phyloP scores from a whole-genome alignment of 92 coral and sea anemone genomes.

The Actinostola sp. region DNA sequence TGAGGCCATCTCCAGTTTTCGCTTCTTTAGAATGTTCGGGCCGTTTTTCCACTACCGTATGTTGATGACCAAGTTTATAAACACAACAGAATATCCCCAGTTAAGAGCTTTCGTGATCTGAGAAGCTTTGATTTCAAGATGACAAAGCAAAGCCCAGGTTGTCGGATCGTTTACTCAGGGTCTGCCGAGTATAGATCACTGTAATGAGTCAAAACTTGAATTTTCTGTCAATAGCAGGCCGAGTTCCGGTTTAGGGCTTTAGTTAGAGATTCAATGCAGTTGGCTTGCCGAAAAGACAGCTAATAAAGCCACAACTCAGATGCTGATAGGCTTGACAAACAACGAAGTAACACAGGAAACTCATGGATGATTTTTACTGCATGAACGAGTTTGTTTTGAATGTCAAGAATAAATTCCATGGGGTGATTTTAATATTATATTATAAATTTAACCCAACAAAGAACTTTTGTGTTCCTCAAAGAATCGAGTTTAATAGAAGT shows the following conservation, averaged over 20 bases:
- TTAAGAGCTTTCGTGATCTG: background rate
- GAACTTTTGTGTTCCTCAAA: too few relatives aligned
- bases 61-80: background rate
- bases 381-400: background rate
- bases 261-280: constrained; percentile 16
- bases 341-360: constrained; percentile 3
- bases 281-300: background rate
- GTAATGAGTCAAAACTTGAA: constrained; percentile 10
- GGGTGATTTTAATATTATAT: too few relatives aligned
- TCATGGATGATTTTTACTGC: background rate
- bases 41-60: too few relatives aligned
- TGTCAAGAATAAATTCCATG: too few relatives aligned
- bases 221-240: constrained; percentile 2
- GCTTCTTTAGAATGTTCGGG: too few relatives aligned
- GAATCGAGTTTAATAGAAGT: too few relatives aligned
- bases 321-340: constrained; percentile 6
- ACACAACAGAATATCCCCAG: background rate
- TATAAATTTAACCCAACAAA: too few relatives aligned
- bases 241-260: constrained; percentile 20
- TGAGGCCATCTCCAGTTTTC: too few relatives aligned
- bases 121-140: background rate
- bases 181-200: background rate
- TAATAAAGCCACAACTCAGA: constrained; percentile 1
- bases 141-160: background rate
- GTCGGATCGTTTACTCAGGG: background rate